Evolutionary conservation across 1,140 invertebrate genomes (phyloP).

Genomic region (Calycopis cecrops): DNA sequence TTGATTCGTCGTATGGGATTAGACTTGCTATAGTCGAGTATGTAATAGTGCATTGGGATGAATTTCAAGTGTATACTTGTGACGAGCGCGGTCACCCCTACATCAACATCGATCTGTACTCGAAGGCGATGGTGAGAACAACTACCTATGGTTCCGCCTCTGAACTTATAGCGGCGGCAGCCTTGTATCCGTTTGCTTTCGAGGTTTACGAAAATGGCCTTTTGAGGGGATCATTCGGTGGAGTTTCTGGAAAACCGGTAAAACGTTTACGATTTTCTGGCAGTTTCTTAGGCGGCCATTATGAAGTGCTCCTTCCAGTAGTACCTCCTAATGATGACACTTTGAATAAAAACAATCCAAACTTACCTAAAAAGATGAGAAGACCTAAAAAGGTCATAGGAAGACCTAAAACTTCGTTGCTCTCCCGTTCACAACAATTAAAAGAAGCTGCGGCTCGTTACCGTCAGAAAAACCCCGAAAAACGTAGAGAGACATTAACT

Average conservation of each 20-base stretch:
- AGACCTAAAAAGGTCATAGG: constrained; percentile 8
- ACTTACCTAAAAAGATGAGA: constrained; percentile 6
- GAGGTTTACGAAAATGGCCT: constrained; percentile 16
- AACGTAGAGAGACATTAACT: constrained; percentile 12
- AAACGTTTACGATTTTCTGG: constrained; percentile 19
- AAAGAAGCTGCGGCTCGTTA: constrained; percentile 11
- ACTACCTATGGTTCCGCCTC: constrained; percentile 15
- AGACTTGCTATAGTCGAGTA: constrained; percentile 17
- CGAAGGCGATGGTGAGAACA: constrained; percentile 17
- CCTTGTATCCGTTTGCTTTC: constrained; percentile 18
- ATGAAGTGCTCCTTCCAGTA: constrained; percentile 15
- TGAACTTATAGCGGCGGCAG: constrained; percentile 17
- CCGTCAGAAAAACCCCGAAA: constrained; percentile 15
- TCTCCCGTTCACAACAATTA: constrained; percentile 16
- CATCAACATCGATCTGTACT: constrained; percentile 13
- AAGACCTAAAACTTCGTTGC: constrained; percentile 16
- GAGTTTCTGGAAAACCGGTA: not conserved
- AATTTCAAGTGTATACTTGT: too few species aligned
- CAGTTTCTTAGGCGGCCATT: constrained; percentile 14
- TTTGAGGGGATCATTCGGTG: not conserved
- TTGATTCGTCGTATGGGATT: constrained; percentile 13
- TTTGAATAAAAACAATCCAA: too few species aligned
- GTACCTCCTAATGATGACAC: too few species aligned
- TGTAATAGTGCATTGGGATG: constrained; percentile 18
- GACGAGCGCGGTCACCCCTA: constrained; percentile 16